Evolutionary conservation across 2,888 invertebrate species (phyloP).

Genomic region (Kuschelorhynchus macadamiae): DNA sequence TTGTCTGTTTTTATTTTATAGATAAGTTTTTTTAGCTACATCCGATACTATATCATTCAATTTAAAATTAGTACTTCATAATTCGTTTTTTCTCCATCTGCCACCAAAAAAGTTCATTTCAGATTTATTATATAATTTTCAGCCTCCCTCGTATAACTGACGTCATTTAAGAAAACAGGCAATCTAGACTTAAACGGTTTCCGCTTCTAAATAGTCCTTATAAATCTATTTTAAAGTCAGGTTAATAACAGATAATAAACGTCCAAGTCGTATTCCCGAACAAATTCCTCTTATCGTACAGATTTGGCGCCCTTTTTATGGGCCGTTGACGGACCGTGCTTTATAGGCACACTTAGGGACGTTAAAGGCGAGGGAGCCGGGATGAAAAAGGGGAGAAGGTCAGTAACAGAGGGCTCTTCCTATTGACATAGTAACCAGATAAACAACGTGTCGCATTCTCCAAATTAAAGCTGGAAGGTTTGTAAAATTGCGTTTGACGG

Average conservation of each 20-base stretch:
- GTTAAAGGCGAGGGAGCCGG: conserved; percentile 25
- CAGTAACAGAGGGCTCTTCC: conserved; percentile 39
- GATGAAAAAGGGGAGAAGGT: conserved; percentile 40
- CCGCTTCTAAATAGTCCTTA: not conserved
- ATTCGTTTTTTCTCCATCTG: too few relatives aligned
- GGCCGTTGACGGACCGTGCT: conserved; percentile 39
- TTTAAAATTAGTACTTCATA: too few relatives aligned
- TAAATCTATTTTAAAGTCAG: conserved; percentile 23
- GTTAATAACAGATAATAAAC: conserved; percentile 32
- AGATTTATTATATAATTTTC: too few relatives aligned
- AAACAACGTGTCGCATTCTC: conserved; percentile 23
- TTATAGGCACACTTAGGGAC: conserved; percentile 38
- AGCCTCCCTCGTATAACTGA: too few relatives aligned
- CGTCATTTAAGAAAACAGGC: too few relatives aligned
- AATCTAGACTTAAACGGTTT: too few relatives aligned
- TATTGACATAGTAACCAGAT: conserved; percentile 48
- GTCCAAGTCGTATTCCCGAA: conserved; percentile 30
- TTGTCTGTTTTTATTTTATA: too few relatives aligned
- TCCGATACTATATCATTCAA: too few relatives aligned
- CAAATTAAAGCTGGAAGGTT: conserved; percentile 22
- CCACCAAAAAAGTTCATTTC: too few relatives aligned
- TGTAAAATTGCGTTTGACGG: conserved; percentile 14
- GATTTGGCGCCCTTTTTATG: conserved; percentile 47
- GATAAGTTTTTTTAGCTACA: too few relatives aligned
- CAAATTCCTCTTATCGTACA: conserved; percentile 41